Evolutionary conservation across 23 tunicate genomes (phyloP), one percentile per base, ranked within the genome.

Genomic region (Halocynthia roretzi): DNA sequence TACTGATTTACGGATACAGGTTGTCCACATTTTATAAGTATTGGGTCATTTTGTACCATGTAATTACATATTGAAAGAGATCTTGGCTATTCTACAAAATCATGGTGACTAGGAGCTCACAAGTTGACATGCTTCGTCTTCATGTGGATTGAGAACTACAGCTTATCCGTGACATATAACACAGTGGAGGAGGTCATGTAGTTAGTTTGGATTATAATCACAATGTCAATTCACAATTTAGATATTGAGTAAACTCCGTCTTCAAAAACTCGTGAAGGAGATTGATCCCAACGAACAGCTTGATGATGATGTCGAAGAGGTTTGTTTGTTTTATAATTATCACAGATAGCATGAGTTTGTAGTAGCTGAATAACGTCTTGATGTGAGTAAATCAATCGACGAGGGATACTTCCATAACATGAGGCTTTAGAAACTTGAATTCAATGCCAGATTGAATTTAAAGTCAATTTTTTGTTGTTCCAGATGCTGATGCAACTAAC

Each of bases 291-390:
- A 90, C 15, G 87, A 78, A 22, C 97, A 91, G 76, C 84, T 91
- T 56, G 97, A 91, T 56, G 97, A 91, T 7, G 97, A 91, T 65
- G 87, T 86, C 5, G 97, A 91, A 77, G 97, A 91, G 82, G 93
- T 87, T 20, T 68, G 44, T n/a, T 68, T 2, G 44, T 0, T 12
- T 2, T 21, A 20, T n/a, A 68, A 68, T 20, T n/a, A 17, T 20
- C 5, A n/a, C 20, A 12, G n/a, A n/a, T 17, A 68, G 40, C 20
- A 12, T 68, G 44, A 17, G 40, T 20, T 68, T 4, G 40, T 12
- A 60, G 17, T 60, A 60, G 17, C 4, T 60, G 64, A 17, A 60
- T 15, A 60, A 60, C n/a, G n/a, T 4, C 64, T 1, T 60, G n/a
- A 60, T 15, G n/a, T 17, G 17, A 60, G n/a, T 1, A 60, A 60